Conservation (phyloP, 2,888 invertebrate species). For the Timema podura region DNA sequence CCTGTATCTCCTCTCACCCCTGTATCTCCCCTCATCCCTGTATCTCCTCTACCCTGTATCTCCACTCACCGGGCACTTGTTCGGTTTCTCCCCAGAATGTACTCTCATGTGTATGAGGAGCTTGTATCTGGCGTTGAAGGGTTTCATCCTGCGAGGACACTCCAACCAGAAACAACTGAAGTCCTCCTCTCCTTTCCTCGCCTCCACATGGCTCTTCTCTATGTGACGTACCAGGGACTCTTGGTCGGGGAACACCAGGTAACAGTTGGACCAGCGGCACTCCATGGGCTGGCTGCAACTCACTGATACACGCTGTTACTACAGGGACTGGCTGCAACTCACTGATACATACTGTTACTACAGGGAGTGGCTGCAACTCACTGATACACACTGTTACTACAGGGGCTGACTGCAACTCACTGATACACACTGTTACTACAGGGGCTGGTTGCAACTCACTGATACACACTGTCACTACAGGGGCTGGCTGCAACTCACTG, state of each 20-base stretch:
- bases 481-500: too few species aligned
- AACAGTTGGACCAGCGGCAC: constrained; percentile 87
- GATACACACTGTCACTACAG: too few species aligned
- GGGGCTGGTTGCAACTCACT: not conserved
- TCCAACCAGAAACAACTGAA: constrained; percentile 92
- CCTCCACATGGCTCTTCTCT: constrained; percentile 83
- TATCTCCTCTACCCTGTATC: too few species aligned
- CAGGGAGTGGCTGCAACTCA: not conserved
- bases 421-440: not conserved
- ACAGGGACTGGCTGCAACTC: not conserved
- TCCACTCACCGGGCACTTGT: constrained; percentile 88
- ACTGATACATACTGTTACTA: not conserved
- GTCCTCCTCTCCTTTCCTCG: constrained; percentile 73
- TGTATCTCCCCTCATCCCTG: too few species aligned
- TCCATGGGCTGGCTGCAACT: constrained; percentile 34
- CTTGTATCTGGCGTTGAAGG: constrained; percentile 97
- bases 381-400: not conserved
- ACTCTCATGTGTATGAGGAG: constrained; percentile 94
- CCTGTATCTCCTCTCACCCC: too few species aligned
- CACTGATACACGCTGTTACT: constrained; percentile 12
- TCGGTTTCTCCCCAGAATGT: constrained; percentile 97
- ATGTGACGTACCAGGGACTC: constrained; percentile 77
- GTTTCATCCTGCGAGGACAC: constrained; percentile 83
- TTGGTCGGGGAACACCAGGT: constrained; percentile 73
- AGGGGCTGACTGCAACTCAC: too few species aligned